These are phyloP conservation scores for Xiphias gladius DNA, from an alignment of 2,113 vertebrate species.

Conservation along the genomic window DNA sequence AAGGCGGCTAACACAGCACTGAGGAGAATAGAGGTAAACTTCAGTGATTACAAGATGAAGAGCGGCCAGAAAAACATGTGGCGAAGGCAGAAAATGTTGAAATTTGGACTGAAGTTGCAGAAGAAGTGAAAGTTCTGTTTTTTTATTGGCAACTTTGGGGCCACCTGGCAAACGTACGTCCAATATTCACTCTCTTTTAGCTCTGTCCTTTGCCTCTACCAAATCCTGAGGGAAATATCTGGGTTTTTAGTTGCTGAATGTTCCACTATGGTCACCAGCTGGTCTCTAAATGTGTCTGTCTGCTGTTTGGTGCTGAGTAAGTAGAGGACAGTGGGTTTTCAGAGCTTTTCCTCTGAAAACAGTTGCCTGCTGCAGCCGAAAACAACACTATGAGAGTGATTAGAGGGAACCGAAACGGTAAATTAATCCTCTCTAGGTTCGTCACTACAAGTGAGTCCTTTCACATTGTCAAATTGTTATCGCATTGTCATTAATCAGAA, in stretches of 20 bases:
- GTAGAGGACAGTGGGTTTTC: no score
- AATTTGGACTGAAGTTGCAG: not conserved
- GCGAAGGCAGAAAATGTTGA: not conserved
- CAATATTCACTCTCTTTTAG: not conserved
- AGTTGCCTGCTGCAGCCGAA: no score
- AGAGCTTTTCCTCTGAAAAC: no score
- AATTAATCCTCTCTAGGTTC: no score
- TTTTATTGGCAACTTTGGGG: not conserved
- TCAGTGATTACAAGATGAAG: not conserved
- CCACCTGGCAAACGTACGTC: not conserved
- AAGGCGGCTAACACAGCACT: not conserved
- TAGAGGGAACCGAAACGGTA: no score
- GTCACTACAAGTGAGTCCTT: no score
- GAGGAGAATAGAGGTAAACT: not conserved
- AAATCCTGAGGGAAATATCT: not conserved
- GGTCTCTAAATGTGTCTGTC: not conserved
- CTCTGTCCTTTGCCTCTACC: not conserved
- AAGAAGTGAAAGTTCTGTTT: not conserved
- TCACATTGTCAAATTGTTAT: no score
- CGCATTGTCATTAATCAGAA: no score
- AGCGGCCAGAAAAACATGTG: not conserved
- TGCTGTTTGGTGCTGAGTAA: not conserved
- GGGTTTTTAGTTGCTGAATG: not conserved
- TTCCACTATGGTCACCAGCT: not conserved
- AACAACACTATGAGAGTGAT: no score